A percentile compares a stretch with the other conserved stretches of the same genome.
phyloP scores from a whole-genome alignment of 2,113 vertebrate species.

The Phrynosoma platyrhinos region DNA sequence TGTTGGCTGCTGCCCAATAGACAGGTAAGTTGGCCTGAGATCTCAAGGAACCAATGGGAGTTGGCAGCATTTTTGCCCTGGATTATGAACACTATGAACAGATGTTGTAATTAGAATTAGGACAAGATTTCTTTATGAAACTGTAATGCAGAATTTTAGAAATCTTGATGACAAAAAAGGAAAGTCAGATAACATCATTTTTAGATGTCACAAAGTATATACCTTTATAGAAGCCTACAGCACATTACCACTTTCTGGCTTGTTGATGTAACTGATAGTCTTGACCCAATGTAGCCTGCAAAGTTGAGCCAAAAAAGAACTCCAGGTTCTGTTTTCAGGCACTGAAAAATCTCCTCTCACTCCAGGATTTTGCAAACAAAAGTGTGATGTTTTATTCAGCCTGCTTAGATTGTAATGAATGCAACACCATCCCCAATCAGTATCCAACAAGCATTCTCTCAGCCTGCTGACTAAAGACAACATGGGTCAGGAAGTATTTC shows the following conservation, averaged over 20 bases:
- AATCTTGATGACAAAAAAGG: neutral
- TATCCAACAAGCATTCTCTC: too few species aligned
- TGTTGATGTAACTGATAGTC: neutral
- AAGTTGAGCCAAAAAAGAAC: neutral
- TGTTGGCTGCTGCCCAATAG: neutral
- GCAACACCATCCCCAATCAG: too few species aligned
- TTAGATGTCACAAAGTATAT: neutral
- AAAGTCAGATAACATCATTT: neutral
- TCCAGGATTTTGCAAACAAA: neutral
- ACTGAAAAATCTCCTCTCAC: neutral
- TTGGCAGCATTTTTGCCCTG: neutral
- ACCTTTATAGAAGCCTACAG: neutral
- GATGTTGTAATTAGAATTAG: constrained; percentile 4
- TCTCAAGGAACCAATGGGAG: neutral
- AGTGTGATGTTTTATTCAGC: too few species aligned
- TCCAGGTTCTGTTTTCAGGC: neutral
- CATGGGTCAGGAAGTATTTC: too few species aligned
- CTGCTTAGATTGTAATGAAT: too few species aligned
- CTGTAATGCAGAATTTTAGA: neutral
- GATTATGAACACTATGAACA: neutral
- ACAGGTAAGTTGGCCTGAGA: neutral
- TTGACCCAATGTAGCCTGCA: neutral
- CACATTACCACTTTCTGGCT: neutral
- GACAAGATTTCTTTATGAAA: neutral
- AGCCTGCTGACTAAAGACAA: too few species aligned